Conservation (phyloP, 2,888 invertebrate species). For the Drosophila paramelanica region DNA sequence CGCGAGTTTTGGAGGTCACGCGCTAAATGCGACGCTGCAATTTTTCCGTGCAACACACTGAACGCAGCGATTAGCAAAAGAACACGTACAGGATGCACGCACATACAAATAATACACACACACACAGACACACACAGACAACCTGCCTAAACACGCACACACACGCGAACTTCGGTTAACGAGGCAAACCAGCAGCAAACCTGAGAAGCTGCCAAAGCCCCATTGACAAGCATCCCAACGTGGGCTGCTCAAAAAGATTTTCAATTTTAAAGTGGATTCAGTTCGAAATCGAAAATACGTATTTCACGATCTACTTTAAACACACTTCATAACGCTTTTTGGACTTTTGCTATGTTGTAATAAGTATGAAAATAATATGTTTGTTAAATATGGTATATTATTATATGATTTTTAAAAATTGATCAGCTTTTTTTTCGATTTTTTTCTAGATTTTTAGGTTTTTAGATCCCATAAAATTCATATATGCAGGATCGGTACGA, state of each 20-base stretch:
- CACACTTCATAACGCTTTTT: too few species aligned
- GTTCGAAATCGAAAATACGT: too few species aligned
- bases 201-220: constrained; percentile 39
- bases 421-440: too few species aligned
- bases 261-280: too few species aligned
- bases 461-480: too few species aligned
- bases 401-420: too few species aligned
- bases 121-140: constrained; percentile 4
- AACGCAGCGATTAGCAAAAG: constrained; percentile 76
- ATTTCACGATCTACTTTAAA: too few species aligned
- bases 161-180: constrained; percentile 59
- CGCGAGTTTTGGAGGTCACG: constrained; percentile 54
- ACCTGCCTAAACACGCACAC: constrained; percentile 10
- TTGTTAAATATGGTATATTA: too few species aligned
- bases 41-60: constrained; percentile 50
- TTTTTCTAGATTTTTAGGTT: too few species aligned
- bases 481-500: too few species aligned
- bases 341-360: too few species aligned
- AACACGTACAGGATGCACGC: constrained; percentile 63
- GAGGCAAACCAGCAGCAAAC: constrained; percentile 51
- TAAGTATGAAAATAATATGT: too few species aligned
- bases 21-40: constrained; percentile 55
- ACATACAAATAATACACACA: constrained; percentile 10
- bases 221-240: neutral
- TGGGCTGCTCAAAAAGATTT: constrained; percentile 12